Evolutionary conservation across 2,888 invertebrate species (phyloP).

Genomic region (Meloe dianella): DNA sequence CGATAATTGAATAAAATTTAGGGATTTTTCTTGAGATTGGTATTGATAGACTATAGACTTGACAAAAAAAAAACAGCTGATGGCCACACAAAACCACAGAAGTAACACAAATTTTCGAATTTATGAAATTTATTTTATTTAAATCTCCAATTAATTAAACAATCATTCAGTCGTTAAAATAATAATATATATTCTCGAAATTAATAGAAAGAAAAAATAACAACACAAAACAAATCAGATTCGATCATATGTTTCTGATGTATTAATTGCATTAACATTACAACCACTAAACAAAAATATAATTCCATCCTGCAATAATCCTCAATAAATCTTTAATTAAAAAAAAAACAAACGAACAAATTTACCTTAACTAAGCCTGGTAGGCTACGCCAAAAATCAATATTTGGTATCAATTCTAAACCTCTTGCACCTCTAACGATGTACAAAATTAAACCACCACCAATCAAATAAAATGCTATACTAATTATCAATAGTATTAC

Average conservation of each 20-base stretch:
- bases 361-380: conserved; percentile 73
- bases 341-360: conserved; percentile 25
- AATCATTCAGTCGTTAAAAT: conserved; percentile 1
- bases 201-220: conserved; percentile 10
- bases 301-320: conserved; percentile 68
- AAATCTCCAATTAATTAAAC: background rate
- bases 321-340: conserved; percentile 26
- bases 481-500: conserved; percentile 68
- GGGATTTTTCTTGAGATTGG: background rate
- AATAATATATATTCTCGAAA: background rate
- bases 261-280: conserved; percentile 56
- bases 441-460: conserved; percentile 70
- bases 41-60: background rate
- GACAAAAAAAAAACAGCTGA: background rate
- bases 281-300: conserved; percentile 68
- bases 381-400: conserved; percentile 74
- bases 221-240: conserved; percentile 54
- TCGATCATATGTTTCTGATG: conserved; percentile 61
- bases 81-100: too few relatives aligned
- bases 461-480: conserved; percentile 67
- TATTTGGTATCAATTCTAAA: conserved; percentile 75
- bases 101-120: background rate
- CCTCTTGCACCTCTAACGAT: conserved; percentile 75
- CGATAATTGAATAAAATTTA: background rate
- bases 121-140: background rate